Base-by-base conservation (phyloP, 2,888 invertebrate species). In the Drosophila limbata region DNA sequence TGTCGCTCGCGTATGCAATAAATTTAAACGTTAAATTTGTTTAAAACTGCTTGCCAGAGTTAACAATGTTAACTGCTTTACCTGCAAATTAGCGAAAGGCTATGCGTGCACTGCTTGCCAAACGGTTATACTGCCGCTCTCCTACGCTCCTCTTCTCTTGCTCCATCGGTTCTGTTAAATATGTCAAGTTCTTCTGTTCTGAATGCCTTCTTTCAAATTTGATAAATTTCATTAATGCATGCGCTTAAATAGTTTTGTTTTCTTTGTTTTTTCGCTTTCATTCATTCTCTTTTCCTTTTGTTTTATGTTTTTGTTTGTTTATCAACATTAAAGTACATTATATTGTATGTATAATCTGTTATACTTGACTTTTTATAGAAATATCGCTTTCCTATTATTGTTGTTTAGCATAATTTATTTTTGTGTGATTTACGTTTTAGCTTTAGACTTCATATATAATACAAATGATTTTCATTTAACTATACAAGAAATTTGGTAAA, bases 261-360 rank as follows among this genome's bases (percentile, higher is more conserved):
- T 45, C 19, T 56, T 57, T 39, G 1, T 28, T 28, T 52, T 45
- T 17, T 56, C 55, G 35, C 48, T 47, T 52, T 42, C 42, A 47
- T 66, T 62, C 28, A 40, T 42, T 52, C 11, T 13, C 44, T 62
- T 60, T 45, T 42, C 28, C 19, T 50, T 28, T 25, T 50, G 17
- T 40, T 65, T 47, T 56, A 31, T 47, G 57, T 63, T 73, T 56
- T 35, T 47, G 57, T 63, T 73, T 65, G 37, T 78, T 70, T 68
- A 79, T 84, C 88, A 87, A 84, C 83, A 79, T 87, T 84, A 78
- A 87, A 83, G 77, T 84, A 87, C 74, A 84, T 84, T 68, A 74
- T 77, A 57, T 80, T 56, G 19, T 72, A 60, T 75, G 50, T 69
- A 69, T 85, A 79, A 67, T 83, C 69, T 80, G 68, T 73, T 75